These are phyloP conservation scores for Sinocyclocheilus anshuiensis DNA, from an alignment of 2,113 vertebrate genomes.

Conservation along the genomic window DNA sequence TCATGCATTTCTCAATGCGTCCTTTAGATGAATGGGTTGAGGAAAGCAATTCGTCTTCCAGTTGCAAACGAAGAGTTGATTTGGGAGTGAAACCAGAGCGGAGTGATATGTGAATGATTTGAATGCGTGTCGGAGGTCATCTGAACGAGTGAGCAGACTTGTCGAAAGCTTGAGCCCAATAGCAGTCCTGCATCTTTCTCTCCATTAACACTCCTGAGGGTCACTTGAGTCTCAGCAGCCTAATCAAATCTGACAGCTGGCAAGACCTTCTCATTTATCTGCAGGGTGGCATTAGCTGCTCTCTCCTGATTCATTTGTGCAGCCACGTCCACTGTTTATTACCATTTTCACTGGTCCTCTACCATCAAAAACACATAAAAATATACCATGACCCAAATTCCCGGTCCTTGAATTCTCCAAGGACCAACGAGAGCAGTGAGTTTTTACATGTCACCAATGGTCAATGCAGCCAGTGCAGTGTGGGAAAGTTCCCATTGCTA, in stretches of 20 bases:
- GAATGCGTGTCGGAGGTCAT: neutral
- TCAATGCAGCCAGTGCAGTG: conserved; percentile 31
- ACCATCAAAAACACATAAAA: neutral
- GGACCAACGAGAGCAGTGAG: neutral
- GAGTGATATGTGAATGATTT: conserved; percentile 1
- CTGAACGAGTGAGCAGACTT: conserved; percentile 38
- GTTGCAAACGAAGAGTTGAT: neutral
- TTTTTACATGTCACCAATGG: neutral
- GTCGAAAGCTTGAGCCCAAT: neutral
- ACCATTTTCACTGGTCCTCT: neutral
- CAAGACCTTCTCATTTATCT: conserved; percentile 50
- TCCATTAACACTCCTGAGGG: conserved; percentile 57
- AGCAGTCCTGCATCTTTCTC: conserved; percentile 21
- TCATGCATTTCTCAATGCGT: neutral
- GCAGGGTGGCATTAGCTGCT: neutral
- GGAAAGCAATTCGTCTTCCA: neutral
- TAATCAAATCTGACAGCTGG: conserved; percentile 56
- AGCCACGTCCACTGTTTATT: neutral
- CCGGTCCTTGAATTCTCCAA: conserved; percentile 16
- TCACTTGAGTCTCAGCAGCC: conserved; percentile 49
- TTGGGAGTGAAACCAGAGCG: conserved; percentile 49
- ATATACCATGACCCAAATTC: conserved; percentile 12
- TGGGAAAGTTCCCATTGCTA: conserved; percentile 61
- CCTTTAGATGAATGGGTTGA: neutral
- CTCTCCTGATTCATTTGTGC: neutral